Percentiles rank a stretch among this genome's conserved stretches.
Evolutionary conservation across 2,113 vertebrate species (phyloP).

Genomic region (Pundamilia nyererei): DNA sequence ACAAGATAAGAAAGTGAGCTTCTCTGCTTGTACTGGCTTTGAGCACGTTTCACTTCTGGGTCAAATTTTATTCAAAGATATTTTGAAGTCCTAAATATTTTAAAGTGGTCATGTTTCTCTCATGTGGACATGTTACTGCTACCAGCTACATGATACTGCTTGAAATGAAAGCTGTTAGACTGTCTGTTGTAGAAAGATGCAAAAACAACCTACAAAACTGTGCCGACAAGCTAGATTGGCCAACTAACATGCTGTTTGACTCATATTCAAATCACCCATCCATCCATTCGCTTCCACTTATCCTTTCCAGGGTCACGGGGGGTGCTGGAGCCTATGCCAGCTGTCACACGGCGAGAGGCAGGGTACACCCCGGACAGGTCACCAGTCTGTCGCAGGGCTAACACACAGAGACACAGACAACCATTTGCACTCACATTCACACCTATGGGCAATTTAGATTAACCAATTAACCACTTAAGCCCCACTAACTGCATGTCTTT

Average conservation of each 20-base stretch:
- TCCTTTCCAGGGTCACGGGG: accelerated
- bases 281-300: neutral
- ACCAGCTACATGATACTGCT: neutral
- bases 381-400: neutral
- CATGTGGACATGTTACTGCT: neutral
- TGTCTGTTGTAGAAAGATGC: neutral
- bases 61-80: neutral
- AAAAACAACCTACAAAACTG: neutral
- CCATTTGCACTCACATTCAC: neutral
- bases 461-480: neutral
- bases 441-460: neutral
- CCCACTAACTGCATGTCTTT: neutral
- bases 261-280: neutral
- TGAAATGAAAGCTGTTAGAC: neutral
- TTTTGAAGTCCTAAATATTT: neutral
- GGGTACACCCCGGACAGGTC: neutral
- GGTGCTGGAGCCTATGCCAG: neutral
- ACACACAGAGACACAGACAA: neutral
- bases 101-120: neutral
- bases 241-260: neutral
- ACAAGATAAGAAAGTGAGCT: neutral
- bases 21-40: neutral
- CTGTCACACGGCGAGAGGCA: accelerated
- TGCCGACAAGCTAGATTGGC: neutral
- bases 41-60: neutral